phyloP scores from a whole-genome alignment of 2,888 invertebrate genomes.

The Amiota mariae region DNA sequence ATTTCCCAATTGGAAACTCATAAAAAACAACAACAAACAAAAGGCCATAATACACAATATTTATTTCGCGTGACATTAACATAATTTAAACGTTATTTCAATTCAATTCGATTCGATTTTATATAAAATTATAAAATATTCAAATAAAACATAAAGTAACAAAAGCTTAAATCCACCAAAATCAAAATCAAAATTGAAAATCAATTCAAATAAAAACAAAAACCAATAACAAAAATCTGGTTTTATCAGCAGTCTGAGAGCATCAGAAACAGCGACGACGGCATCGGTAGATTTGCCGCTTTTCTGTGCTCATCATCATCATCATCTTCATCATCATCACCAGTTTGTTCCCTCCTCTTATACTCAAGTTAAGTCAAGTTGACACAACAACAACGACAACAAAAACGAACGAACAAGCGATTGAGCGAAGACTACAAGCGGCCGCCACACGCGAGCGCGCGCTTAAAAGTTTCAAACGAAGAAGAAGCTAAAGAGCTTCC shows the following conservation, averaged over 20 bases:
- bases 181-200: constrained; percentile 59
- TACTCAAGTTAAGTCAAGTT: neutral
- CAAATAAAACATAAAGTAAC: constrained; percentile 50
- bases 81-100: constrained; percentile 21
- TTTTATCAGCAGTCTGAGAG: constrained; percentile 55
- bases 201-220: constrained; percentile 45
- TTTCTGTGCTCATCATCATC: too few species aligned
- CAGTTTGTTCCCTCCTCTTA: neutral
- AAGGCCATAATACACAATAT: constrained; percentile 35
- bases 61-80: constrained; percentile 11
- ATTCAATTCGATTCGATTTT: neutral
- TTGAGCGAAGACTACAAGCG: too few species aligned
- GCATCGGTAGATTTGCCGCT: too few species aligned
- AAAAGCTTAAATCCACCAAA: constrained; percentile 41
- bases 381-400: constrained; percentile 9
- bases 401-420: neutral
- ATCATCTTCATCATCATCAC: neutral
- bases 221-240: constrained; percentile 53
- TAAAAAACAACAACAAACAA: constrained; percentile 28
- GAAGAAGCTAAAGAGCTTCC: too few species aligned
- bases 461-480: too few species aligned
- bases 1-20: constrained; percentile 50
- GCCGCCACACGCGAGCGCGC: too few species aligned
- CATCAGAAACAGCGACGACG: constrained; percentile 29
- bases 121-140: constrained; percentile 1